Evolutionary conservation across 2,888 invertebrate species (phyloP).

Genomic region (Macrophya annulata): DNA sequence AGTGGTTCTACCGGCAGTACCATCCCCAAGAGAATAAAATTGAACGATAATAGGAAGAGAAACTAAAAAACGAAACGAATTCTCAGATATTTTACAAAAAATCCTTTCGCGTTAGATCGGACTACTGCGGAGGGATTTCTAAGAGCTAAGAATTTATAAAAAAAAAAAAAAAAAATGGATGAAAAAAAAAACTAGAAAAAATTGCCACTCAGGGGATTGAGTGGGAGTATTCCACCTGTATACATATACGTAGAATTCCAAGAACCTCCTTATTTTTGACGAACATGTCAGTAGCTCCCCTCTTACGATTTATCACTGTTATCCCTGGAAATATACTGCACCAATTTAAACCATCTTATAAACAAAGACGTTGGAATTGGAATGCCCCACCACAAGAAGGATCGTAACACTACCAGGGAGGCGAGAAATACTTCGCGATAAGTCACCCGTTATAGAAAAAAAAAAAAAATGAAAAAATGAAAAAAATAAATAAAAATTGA

Average conservation of each 20-base stretch:
- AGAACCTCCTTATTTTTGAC: constrained; percentile 46
- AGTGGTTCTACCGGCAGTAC: background rate
- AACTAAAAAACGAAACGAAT: background rate
- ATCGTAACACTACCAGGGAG: constrained; percentile 18
- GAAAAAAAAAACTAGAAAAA: background rate
- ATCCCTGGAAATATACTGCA: constrained; percentile 49
- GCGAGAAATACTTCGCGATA: constrained; percentile 38
- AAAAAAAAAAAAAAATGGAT: constrained; percentile 1
- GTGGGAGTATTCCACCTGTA: constrained; percentile 24
- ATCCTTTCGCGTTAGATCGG: background rate
- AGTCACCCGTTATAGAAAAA: constrained; percentile 7
- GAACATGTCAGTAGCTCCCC: constrained; percentile 28
- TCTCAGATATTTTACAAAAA: background rate
- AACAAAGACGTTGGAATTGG: constrained; percentile 50
- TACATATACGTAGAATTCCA: constrained; percentile 11
- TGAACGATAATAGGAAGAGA: background rate
- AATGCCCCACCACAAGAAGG: constrained; percentile 27
- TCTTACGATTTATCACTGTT: constrained; percentile 48
- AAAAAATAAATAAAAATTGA: background rate
- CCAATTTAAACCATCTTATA: constrained; percentile 48
- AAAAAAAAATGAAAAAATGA: background rate
- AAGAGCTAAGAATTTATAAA: background rate
- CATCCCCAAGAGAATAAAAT: background rate
- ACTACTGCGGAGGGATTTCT: background rate
- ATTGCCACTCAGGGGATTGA: constrained; percentile 34